A percentile compares a stretch with the other conserved stretches of the same genome.
Conservation (phyloP, 1,140 invertebrate genomes). For the Callitettix versicolor region DNA sequence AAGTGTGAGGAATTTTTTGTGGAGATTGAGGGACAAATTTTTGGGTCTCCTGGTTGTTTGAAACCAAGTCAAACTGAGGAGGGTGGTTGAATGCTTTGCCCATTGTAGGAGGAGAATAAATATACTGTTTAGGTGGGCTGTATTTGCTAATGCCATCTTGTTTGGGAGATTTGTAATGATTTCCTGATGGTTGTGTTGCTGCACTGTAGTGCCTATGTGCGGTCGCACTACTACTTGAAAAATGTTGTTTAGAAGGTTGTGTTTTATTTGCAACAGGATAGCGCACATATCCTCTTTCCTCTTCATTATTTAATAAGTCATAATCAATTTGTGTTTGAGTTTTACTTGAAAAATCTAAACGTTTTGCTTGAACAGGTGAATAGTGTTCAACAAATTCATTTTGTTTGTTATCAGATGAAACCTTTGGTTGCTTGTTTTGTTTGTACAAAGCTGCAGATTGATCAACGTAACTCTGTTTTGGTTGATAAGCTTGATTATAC, state of each 20-base stretch:
- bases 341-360: too few relatives aligned
- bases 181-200: not conserved
- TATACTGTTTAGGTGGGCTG: conserved; percentile 3
- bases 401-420: not conserved
- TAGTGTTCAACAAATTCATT: not conserved
- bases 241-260: not conserved
- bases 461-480: too few relatives aligned
- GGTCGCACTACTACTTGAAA: not conserved
- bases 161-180: not conserved
- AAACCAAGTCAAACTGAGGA: not conserved
- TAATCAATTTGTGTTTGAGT: too few relatives aligned
- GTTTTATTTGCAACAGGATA: too few relatives aligned
- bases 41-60: not conserved
- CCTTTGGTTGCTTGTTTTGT: too few relatives aligned
- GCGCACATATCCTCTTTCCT: too few relatives aligned
- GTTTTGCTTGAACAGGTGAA: not conserved
- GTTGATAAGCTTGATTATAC: not conserved
- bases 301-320: too few relatives aligned
- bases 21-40: too few relatives aligned
- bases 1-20: too few relatives aligned
- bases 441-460: too few relatives aligned
- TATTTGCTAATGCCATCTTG: not conserved
- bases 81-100: not conserved
- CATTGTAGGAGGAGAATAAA: not conserved
- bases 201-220: not conserved